phyloP scores from a whole-genome alignment of 2,113 vertebrate species.

The Aspidoscelis tigris region DNA sequence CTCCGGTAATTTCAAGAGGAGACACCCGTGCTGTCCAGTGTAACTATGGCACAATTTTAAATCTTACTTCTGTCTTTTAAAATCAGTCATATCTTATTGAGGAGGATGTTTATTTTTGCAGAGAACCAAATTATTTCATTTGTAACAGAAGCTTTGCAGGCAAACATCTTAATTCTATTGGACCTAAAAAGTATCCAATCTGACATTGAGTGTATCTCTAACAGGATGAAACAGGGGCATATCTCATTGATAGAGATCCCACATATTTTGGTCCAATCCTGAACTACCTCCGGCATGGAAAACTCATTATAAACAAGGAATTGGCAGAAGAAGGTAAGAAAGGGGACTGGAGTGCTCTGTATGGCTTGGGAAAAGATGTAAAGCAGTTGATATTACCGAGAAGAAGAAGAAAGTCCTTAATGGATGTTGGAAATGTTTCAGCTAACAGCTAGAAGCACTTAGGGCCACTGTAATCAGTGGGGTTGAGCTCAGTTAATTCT shows the following conservation, averaged over 20 bases:
- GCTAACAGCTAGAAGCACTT: not conserved
- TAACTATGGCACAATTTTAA: not conserved
- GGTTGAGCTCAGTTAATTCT: not conserved
- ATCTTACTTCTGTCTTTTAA: not conserved
- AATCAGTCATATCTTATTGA: not conserved
- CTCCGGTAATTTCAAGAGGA: not conserved
- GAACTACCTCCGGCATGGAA: slow-evolving; percentile 98
- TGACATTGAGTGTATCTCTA: slow-evolving; percentile 18
- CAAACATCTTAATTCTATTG: not conserved
- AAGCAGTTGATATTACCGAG: not conserved
- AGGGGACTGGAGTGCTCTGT: not conserved
- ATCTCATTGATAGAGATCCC: slow-evolving; percentile 97
- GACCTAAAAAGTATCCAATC: not conserved
- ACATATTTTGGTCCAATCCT: slow-evolving; percentile 98
- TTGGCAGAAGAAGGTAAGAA: slow-evolving; percentile 94
- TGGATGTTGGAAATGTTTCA: not conserved
- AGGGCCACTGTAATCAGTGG: not conserved
- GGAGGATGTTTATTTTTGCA: not conserved
- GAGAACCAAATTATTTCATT: not conserved
- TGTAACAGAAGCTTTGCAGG: accelerated
- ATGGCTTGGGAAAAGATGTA: slow-evolving; percentile 9
- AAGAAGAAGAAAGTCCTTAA: not conserved
- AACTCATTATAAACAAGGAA: slow-evolving; percentile 98
- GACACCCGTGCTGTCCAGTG: not conserved
- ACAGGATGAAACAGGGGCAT: slow-evolving; percentile 96